A percentile compares a stretch with the other conserved stretches of the same genome.
phyloP scores from a whole-genome alignment of 1,140 invertebrate genomes.

The Nasonia giraulti region DNA sequence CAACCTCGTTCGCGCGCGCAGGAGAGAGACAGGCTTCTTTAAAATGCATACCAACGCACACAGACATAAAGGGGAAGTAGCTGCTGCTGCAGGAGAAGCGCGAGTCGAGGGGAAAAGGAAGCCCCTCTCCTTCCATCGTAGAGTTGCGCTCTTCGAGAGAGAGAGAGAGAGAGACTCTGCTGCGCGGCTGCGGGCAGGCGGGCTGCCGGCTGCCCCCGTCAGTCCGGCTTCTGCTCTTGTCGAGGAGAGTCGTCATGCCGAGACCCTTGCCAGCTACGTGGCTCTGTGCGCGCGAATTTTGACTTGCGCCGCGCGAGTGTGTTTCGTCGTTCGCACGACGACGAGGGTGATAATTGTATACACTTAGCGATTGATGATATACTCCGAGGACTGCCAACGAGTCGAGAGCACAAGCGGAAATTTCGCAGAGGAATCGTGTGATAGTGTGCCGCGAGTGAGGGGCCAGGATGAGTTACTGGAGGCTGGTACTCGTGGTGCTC shows the following conservation, averaged over 20 bases:
- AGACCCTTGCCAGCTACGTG: neutral
- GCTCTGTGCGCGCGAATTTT: conserved; percentile 23
- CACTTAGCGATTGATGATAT: neutral
- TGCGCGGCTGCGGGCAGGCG: too few species aligned
- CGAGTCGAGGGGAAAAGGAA: neutral
- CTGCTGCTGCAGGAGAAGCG: neutral
- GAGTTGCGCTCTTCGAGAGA: too few species aligned
- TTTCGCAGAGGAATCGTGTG: neutral
- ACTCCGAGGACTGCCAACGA: neutral
- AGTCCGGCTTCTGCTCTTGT: conserved; percentile 23
- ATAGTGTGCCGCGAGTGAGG: neutral
- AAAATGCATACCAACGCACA: neutral
- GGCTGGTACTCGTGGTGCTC: conserved; percentile 1
- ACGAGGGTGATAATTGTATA: neutral
- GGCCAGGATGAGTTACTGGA: conserved; percentile 21
- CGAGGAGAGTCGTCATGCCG: conserved; percentile 19
- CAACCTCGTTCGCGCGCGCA: too few species aligned
- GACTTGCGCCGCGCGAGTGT: conserved; percentile 14
- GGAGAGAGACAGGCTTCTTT: too few species aligned
- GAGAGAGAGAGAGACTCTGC: too few species aligned
- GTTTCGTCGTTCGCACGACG: neutral
- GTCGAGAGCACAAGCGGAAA: neutral
- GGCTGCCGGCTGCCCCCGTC: too few species aligned
- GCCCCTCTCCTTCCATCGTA: neutral
- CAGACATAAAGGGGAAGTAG: neutral